Evolutionary conservation across 1,140 invertebrate species (phyloP), one percentile per base, ranked within the genome.

Genomic region (Dreissena rostriformis): DNA sequence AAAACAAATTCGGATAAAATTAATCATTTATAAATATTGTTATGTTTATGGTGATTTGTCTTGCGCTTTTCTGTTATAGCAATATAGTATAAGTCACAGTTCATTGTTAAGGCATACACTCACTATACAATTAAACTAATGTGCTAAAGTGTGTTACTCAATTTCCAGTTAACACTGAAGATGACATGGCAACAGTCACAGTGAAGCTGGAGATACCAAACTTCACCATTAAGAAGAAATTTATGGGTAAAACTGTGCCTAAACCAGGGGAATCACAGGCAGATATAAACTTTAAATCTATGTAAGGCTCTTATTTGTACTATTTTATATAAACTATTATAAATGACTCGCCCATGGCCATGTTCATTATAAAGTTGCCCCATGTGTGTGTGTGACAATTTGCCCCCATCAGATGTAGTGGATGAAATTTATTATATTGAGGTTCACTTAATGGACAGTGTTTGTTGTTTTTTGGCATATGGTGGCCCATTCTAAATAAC

Each of bases 101-200:
- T 5, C 19, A n/a, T 63, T 63, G 2, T 63, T 5, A 63, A 11
- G 19, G 2, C 7, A n/a, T 63, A 63, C 24, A 19, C 19, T 5
- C 7, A n/a, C 11, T 63, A 63, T n/a, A 63, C 7, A n/a, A n/a
- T 5, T 63, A 2, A 63, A n/a, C 19, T 24, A 19, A 63, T 24
- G 61, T 24, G 7, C 6, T 63, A 63, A n/a, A 19, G 7, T 63
- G 2, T 63, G 19, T 72, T 49, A 22, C 26, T 66, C 55, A 53
- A 73, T 70, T 74, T 75, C 15, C n/a, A 87, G 86, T 84, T 29
- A 84, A 82, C 15, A 74, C 84, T n/a, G 77, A 86, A 26, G 77
- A 77, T 63, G 82, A 86, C 39, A 29, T 86, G 68, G 57, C 55
- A 14, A 76, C 70, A 52, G 77, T 85, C 8, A 73, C 55, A 71